Evolutionary conservation across 1,140 invertebrate species (phyloP), one percentile per base, ranked within the genome.

Genomic region (Brachionus rotundiformis): DNA sequence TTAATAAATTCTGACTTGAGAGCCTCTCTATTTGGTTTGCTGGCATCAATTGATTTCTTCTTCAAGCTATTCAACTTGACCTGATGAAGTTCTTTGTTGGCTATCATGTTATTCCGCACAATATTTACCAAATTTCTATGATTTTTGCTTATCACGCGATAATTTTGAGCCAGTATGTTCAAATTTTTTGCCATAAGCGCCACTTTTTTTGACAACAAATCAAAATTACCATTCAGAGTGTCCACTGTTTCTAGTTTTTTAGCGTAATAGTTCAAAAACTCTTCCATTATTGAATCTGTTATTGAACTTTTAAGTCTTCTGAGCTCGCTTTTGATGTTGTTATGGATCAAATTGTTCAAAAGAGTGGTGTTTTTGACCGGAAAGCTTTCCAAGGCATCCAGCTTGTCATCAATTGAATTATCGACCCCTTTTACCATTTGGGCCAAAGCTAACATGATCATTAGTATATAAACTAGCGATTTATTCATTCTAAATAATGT

Each of bases 111-210:
- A 73, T 73, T 73, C 6, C 68, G 33, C 11, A 73, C 68, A 19
- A 73, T 44, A 44, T 73, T 41, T 2, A 73, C 68, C 25, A 73
- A 29, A 44, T 73, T 73, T 73, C 68, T 41, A 25, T 73, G 68
- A 73, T 73, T 73, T 73, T 31, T 29, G 23, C 36, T 44, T 11
- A 73, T 44, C 2, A 27, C 36, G 23, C 41, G 36, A 44, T 44
- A 73, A 73, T 73, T 73, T 13, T 44, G 68, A 44, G 36, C 68
- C 19, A 73, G 8, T 25, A 25, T 23, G 23, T 41, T 73, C 25
- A 73, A 73, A 73, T 44, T 73, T 44, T 73, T 39, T 11, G 19
- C 25, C 19, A 73, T 44, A 23, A 41, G 19, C 1, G 19, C 41
- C 2, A 73, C n/a, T 44, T 44, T 41, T 73, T 73, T 23, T 25